A percentile compares a stretch with the other conserved stretches of the same genome.
Conservation (phyloP, 2,797 vertebrate genomes). For the Falco columbarius region DNA sequence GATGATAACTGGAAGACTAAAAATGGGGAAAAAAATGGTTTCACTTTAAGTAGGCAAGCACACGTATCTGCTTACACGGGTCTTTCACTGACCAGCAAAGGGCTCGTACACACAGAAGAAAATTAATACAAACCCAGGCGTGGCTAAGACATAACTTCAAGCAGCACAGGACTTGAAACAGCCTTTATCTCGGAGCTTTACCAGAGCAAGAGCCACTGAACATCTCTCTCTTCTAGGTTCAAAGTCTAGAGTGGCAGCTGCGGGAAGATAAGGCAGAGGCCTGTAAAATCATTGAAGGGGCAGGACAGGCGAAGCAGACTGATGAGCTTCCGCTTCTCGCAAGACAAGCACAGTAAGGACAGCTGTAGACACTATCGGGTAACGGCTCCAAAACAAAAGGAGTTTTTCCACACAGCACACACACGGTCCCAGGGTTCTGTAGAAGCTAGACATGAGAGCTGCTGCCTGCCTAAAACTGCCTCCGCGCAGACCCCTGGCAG, state of each 20-base stretch:
- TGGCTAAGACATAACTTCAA: fast-evolving
- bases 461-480: fast-evolving
- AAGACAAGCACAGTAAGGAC: fast-evolving
- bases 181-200: background rate
- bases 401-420: background rate
- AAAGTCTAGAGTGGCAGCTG: background rate
- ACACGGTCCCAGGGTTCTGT: background rate
- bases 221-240: background rate
- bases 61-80: fast-evolving
- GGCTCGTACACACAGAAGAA: background rate
- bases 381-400: background rate
- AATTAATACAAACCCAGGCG: background rate
- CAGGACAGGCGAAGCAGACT: background rate
- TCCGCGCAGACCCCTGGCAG: fast-evolving
- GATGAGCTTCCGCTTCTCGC: background rate
- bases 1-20: background rate
- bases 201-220: background rate
- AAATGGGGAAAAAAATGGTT: background rate
- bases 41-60: background rate
- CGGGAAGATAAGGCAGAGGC: background rate
- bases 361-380: fast-evolving
- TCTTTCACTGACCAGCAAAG: background rate
- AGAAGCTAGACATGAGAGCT: background rate
- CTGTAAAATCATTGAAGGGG: background rate
- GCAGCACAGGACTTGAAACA: background rate